A percentile compares a stretch with the other conserved stretches of the same genome.
Evolutionary conservation across 2,888 invertebrate species (phyloP).

Genomic region (Lepidochrysops patricia): DNA sequence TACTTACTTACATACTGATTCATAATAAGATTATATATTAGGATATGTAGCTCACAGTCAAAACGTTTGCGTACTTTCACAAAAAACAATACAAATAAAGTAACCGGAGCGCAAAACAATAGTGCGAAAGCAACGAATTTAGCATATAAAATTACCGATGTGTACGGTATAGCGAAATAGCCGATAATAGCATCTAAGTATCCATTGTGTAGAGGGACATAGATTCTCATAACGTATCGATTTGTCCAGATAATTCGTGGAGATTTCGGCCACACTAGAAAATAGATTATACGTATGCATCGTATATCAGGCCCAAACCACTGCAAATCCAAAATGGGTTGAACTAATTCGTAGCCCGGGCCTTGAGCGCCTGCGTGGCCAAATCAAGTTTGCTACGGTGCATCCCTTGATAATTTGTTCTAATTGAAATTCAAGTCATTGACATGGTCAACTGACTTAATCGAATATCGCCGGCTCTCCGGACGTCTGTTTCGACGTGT

Average conservation of each 20-base stretch:
- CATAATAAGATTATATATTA: no score
- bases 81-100: background rate
- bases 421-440: slow-evolving; percentile 83
- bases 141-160: background rate
- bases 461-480: slow-evolving; percentile 60
- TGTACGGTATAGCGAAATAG: background rate
- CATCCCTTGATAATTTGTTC: slow-evolving; percentile 75
- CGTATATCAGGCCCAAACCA: slow-evolving; percentile 28
- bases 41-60: no score
- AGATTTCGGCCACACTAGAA: slow-evolving; percentile 25
- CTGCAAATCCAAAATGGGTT: slow-evolving; percentile 28
- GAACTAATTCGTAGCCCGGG: slow-evolving; percentile 29
- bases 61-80: background rate
- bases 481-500: slow-evolving; percentile 24
- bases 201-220: background rate
- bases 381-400: slow-evolving; percentile 65
- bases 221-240: slow-evolving; percentile 12
- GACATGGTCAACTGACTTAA: slow-evolving; percentile 74
- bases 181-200: background rate
- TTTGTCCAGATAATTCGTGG: slow-evolving; percentile 23
- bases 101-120: background rate
- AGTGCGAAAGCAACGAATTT: background rate
- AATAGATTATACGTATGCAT: slow-evolving; percentile 29
- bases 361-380: slow-evolving; percentile 46
- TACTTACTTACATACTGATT: no score